Base-by-base conservation (phyloP, 2,888 invertebrate genomes). In the Bugula neritina region DNA sequence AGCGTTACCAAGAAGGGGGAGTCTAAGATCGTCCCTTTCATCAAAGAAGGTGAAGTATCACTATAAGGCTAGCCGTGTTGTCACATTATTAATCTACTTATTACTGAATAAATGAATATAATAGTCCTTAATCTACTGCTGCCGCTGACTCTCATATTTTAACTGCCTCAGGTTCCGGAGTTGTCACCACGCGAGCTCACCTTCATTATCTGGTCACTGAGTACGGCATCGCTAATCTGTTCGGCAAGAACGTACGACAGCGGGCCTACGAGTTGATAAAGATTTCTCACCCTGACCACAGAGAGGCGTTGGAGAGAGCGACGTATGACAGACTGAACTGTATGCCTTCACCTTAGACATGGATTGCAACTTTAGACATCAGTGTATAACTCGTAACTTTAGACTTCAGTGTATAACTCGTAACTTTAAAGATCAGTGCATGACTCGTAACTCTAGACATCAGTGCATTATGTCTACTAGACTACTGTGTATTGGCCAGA, bases 201-300 rank as follows among this genome's bases (percentile, higher is more conserved):
- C 92, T 92, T 0, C 92, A 95, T 83, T 96, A 95, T 83, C 88
- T 96, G 1, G 95, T 95, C 0, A 96, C 96, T 0, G 96, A 96
- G 82, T 88, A 91, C 76, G 96, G 96, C 23, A 91, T 95, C 76
- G 95, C 95, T 0, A 87, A 90, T 73, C 86, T 96, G 69, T 95
- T 94, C 84, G 96, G 96, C 55, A 93, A 92, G 85, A 90, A 90
- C 23, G 87, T 95, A 71, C 87, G 94, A 0, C 95, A 96, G 83
- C 87, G 96, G 71, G 94, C 95, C 1, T 89, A 94, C 84, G 94
- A 90, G 74, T 87, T 96, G 1, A 95, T 96, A 80, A 87, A 90
- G 75, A 89, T 96, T 54, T 90, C 96, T 0, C 94, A 95, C 84
- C 96, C 96, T 0, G 88, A 92, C 81, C 93, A 94, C 79, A 73